Percentiles rank a stretch among this genome's conserved stretches.
These are phyloP conservation scores for Globia sparganii DNA, from an alignment of 2,888 invertebrate genomes.

Conservation along the genomic window DNA sequence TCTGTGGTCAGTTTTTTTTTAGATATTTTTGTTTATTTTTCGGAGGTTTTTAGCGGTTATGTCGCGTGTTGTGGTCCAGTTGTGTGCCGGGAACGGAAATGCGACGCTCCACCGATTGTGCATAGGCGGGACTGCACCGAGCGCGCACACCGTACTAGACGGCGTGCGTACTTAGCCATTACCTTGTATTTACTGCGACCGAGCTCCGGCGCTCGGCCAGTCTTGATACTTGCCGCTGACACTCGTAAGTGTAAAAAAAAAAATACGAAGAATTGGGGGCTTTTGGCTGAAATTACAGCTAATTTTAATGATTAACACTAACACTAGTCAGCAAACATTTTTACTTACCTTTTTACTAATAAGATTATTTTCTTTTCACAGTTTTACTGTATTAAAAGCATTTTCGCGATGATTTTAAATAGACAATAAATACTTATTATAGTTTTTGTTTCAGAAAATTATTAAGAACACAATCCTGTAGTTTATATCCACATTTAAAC, in stretches of 20 bases:
- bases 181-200: slow-evolving; percentile 90
- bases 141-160: slow-evolving; percentile 90
- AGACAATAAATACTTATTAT: neutral
- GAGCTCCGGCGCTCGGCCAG: slow-evolving; percentile 69
- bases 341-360: neutral
- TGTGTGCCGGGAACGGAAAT: slow-evolving; percentile 84
- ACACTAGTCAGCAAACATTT: neutral
- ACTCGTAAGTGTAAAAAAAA: slow-evolving; percentile 33
- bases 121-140: slow-evolving; percentile 90
- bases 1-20: slow-evolving; percentile 82
- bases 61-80: slow-evolving; percentile 86
- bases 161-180: slow-evolving; percentile 91
- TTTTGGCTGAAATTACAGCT: neutral
- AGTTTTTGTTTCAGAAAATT: neutral
- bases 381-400: neutral
- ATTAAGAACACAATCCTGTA: neutral
- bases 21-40: slow-evolving; percentile 79
- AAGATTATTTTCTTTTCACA: neutral
- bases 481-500: neutral
- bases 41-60: slow-evolving; percentile 86
- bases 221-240: slow-evolving; percentile 81
- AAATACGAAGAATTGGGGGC: neutral
- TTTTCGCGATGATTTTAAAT: neutral
- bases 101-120: slow-evolving; percentile 89
- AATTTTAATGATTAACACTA: neutral